phyloP scores from a whole-genome alignment of 2,113 vertebrate species.

The Macquaria ambigua region DNA sequence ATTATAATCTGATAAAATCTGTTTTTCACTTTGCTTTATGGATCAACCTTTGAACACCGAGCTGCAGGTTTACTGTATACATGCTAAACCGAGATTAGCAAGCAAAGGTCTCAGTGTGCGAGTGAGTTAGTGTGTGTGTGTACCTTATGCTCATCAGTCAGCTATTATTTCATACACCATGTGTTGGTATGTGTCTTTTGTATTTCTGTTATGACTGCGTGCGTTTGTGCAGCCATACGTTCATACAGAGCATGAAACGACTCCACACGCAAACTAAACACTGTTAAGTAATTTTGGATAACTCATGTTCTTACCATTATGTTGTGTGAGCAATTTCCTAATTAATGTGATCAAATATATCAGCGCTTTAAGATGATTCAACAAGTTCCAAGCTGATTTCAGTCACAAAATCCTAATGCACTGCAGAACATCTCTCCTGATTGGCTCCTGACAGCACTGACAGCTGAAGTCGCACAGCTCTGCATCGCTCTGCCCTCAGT shows the following conservation, averaged over 20 bases:
- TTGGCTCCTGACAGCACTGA: too few relatives aligned
- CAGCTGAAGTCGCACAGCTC: too few relatives aligned
- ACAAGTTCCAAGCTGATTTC: background rate
- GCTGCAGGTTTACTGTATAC: conserved; percentile 26
- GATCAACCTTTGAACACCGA: conserved; percentile 62
- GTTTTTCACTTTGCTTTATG: conserved; percentile 43
- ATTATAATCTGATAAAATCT: conserved; percentile 38
- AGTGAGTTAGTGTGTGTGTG: background rate
- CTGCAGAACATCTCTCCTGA: too few relatives aligned
- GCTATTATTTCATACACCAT: background rate
- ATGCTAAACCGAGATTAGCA: conserved; percentile 39
- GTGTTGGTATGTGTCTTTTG: background rate
- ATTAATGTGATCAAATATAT: background rate
- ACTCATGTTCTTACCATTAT: background rate
- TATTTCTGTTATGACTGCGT: background rate
- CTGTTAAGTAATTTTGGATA: background rate
- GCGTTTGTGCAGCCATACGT: background rate
- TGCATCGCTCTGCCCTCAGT: background rate
- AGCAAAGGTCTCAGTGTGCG: background rate
- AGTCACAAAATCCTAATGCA: too few relatives aligned
- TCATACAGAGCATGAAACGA: background rate
- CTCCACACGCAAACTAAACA: background rate
- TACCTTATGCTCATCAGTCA: background rate
- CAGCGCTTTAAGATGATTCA: background rate
- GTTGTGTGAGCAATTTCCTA: background rate